Evolutionary conservation across 2,797 vertebrate genomes (phyloP).

Genomic region (Propithecus perrieri): DNA sequence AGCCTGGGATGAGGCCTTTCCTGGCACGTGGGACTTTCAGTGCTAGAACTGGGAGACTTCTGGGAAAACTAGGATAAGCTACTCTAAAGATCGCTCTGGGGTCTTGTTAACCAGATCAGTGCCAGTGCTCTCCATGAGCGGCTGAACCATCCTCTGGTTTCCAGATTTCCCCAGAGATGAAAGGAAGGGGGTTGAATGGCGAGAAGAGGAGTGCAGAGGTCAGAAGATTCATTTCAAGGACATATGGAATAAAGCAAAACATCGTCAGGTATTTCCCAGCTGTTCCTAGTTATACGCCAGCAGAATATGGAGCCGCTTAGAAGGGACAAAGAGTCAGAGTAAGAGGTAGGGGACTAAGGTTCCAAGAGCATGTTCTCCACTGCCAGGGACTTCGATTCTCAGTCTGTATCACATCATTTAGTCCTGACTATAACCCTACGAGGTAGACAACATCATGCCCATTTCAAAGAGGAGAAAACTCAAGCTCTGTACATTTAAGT

Average conservation of each 20-base stretch:
- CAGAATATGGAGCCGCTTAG: neutral
- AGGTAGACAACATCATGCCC: neutral
- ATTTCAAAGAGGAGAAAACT: neutral
- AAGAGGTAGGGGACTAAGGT: neutral
- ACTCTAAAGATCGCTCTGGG: neutral
- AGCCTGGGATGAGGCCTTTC: neutral
- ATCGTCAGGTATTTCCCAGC: slow-evolving; percentile 70
- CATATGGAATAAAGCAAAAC: slow-evolving; percentile 64
- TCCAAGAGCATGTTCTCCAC: neutral
- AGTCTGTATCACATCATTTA: neutral
- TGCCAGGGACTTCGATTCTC: neutral
- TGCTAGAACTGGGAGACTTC: neutral
- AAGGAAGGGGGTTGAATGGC: slow-evolving; percentile 57
- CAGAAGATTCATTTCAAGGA: slow-evolving; percentile 63
- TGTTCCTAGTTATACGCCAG: slow-evolving; percentile 53
- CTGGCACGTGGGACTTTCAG: neutral
- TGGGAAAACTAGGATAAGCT: neutral
- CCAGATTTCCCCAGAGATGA: slow-evolving; percentile 77
- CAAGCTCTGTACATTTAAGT: too few relatives aligned
- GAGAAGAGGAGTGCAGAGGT: slow-evolving; percentile 47
- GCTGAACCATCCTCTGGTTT: slow-evolving; percentile 62
- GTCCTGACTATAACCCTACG: neutral
- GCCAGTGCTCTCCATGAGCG: neutral
- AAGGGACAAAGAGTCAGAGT: neutral
- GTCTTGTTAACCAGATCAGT: neutral